Evolutionary conservation across 2,888 invertebrate genomes (phyloP), one percentile per base, ranked within the genome.

Genomic region (Andrena chrysosceles): DNA sequence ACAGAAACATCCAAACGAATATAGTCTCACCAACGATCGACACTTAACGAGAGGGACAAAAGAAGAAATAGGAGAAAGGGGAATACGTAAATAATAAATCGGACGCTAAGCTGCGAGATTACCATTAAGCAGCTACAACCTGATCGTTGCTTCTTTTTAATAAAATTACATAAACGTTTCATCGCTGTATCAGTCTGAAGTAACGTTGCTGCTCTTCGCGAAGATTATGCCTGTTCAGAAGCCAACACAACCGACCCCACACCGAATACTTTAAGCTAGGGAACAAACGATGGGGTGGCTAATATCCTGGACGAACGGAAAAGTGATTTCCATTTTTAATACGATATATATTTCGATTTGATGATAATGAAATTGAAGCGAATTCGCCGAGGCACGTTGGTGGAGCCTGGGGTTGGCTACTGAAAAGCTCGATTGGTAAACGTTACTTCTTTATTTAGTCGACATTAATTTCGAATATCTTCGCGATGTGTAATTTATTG

Each of bases 1-100:
- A 76, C 23, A 70, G 64, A 56, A 69, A 64, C 42, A 62, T 70
- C 56, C 23, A 67, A 83, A 80, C 67, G 48, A 60, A 67, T 59
- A 52, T 20, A 52, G 49, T 73, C 54, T 73, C 76, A 33, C 66
- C 29, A 49, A 72, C 56, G 71, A 31, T 63, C 42, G 31, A 29
- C 29, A 16, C 56, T 70, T 70, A 52, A n/a, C n/a, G 49, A 10
- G 20, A 7, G 7, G 3, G 16, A 42, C n/a, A 20, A 52, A 13
- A 54, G 52, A 52, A 63, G 23, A 48, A 64, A 35, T 4, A 49
- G 29, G n/a, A 66, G 23, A 29, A 73, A 33, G n/a, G 6, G 64
- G 52, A 23, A 54, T n/a, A 33, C 71, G 42, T 48, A 66, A 66
- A 31, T 48, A 20, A 16, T 49, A 16, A 31, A 62, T 26, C 31